Conservation (phyloP, 2,888 invertebrate genomes). For the Neocrepidodera transversa region DNA sequence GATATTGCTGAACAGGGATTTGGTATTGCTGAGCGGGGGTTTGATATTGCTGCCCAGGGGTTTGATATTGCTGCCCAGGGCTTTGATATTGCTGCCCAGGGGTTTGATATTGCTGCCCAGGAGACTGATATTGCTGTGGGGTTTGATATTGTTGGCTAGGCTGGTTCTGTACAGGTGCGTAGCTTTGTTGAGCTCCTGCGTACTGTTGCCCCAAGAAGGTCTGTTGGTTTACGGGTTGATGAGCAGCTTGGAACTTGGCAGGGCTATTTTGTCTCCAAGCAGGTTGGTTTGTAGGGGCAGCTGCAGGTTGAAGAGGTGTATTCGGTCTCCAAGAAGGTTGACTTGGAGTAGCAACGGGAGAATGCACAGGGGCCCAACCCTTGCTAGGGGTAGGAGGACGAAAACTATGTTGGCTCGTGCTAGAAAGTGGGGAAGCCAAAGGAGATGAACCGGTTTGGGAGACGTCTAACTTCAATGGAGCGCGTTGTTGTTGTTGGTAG, state of each 20-base stretch:
- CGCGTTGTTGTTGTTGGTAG: conserved; percentile 39
- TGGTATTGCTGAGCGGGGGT: conserved; percentile 40
- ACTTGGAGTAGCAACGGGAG: conserved; percentile 57
- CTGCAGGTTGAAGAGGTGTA: conserved; percentile 57
- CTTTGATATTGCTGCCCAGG: conserved; percentile 40
- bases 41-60: conserved; percentile 37
- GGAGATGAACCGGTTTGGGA: conserved; percentile 52
- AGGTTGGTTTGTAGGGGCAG: conserved; percentile 53
- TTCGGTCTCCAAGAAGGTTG: conserved; percentile 48
- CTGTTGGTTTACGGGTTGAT: conserved; percentile 40
- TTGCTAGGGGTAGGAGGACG: conserved; percentile 55
- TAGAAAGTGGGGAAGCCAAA: conserved; percentile 58
- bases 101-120: conserved; percentile 39
- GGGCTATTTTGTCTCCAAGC: conserved; percentile 45
- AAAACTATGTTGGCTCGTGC: conserved; percentile 49
- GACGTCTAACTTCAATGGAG: conserved; percentile 48
- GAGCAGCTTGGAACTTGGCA: conserved; percentile 39
- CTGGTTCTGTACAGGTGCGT: conserved; percentile 28
- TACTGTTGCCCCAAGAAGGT: conserved; percentile 33
- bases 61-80: conserved; percentile 36
- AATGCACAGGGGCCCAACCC: conserved; percentile 62
- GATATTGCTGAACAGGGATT: conserved; percentile 36
- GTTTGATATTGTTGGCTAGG: conserved; percentile 38
- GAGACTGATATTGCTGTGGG: conserved; percentile 38
- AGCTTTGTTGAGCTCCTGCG: conserved; percentile 33